These are phyloP conservation scores for Cabera pusaria DNA, from an alignment of 2,888 invertebrate species.

Conservation along the genomic window DNA sequence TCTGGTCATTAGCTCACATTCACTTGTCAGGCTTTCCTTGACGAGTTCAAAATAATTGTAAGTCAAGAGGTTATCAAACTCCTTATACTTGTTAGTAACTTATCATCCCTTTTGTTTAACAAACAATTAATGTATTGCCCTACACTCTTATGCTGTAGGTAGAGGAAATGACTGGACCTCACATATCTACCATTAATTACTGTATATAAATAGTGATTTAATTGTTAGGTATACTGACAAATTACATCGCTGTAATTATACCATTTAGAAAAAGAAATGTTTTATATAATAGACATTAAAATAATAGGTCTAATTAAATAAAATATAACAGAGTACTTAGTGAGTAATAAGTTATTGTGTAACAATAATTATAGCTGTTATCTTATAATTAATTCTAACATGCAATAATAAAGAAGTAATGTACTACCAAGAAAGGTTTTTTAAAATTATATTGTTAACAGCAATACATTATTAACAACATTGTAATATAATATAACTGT, in stretches of 20 bases:
- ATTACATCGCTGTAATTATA: slow-evolving; percentile 5
- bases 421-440: too few species aligned
- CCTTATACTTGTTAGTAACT: neutral
- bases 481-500: too few species aligned
- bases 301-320: too few species aligned
- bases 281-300: slow-evolving; percentile 10
- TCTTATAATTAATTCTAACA: too few species aligned
- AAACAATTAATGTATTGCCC: slow-evolving; percentile 8
- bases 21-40: neutral
- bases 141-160: too few species aligned
- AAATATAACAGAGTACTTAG: too few species aligned
- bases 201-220: slow-evolving; percentile 22
- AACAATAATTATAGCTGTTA: too few species aligned
- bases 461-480: too few species aligned
- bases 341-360: too few species aligned
- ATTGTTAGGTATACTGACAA: slow-evolving; percentile 1
- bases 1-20: too few species aligned
- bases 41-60: slow-evolving; percentile 7
- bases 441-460: too few species aligned
- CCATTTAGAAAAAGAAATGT: slow-evolving; percentile 8
- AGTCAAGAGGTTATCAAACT: slow-evolving; percentile 6
- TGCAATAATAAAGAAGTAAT: too few species aligned
- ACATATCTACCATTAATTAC: slow-evolving; percentile 18
- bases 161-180: slow-evolving; percentile 2
- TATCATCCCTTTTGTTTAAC: slow-evolving; percentile 3